Percentiles rank a stretch among this genome's conserved stretches.
Evolutionary conservation across 2,888 invertebrate species (phyloP).

Genomic region (Panopea generosa): DNA sequence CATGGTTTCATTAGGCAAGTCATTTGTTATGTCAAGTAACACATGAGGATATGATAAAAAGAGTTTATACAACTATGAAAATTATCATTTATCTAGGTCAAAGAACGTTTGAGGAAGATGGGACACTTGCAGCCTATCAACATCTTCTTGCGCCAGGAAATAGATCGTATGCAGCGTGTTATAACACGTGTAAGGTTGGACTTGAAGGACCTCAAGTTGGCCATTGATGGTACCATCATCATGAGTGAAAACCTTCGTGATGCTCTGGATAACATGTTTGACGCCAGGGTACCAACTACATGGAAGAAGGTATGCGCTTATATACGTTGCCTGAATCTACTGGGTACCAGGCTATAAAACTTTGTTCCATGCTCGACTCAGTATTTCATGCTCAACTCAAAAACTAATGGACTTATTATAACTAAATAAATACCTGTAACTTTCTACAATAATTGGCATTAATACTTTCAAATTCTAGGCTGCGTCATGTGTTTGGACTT

Average conservation of each 20-base stretch:
- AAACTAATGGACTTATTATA: too few relatives aligned
- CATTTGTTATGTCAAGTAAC: too few relatives aligned
- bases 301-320: slow-evolving; percentile 92
- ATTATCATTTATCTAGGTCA: slow-evolving; percentile 84
- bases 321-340: background rate
- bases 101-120: slow-evolving; percentile 95
- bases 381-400: too few relatives aligned
- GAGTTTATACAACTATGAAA: too few relatives aligned
- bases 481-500: too few relatives aligned
- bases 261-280: slow-evolving; percentile 97
- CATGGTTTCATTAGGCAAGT: too few relatives aligned
- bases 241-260: slow-evolving; percentile 96
- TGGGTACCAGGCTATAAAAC: too few relatives aligned
- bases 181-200: slow-evolving; percentile 92
- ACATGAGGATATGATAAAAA: too few relatives aligned
- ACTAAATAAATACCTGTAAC: too few relatives aligned
- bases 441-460: too few relatives aligned
- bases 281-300: slow-evolving; percentile 95
- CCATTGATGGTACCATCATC: slow-evolving; percentile 98
- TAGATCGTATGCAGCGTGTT: slow-evolving; percentile 94
- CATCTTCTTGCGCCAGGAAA: slow-evolving; percentile 93
- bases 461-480: too few relatives aligned
- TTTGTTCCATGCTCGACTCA: too few relatives aligned
- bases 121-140: slow-evolving; percentile 97
- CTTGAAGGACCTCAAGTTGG: slow-evolving; percentile 94